Percentiles rank a stretch among this genome's conserved stretches.
Evolutionary conservation across 2,113 vertebrate genomes (phyloP).

Genomic region (Myrmecobius fasciatus): DNA sequence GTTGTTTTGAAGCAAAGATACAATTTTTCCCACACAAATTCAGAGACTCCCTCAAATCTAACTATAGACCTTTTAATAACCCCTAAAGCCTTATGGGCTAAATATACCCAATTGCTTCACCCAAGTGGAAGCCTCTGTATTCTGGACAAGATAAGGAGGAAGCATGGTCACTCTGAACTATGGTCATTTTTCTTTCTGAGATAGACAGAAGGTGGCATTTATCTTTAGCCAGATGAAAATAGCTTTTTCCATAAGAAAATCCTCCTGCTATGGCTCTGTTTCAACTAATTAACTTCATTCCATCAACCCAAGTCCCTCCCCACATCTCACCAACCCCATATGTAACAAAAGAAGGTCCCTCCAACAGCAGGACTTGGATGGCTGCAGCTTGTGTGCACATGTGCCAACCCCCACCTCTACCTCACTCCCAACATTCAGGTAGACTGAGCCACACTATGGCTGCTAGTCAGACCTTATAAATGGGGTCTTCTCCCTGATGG

Average conservation of each 20-base stretch:
- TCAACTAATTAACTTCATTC: conserved; percentile 35
- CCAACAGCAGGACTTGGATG: not conserved
- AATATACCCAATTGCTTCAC: conserved; percentile 25
- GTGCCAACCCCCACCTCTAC: not conserved
- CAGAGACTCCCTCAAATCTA: not conserved
- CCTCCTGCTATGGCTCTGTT: conserved; percentile 19
- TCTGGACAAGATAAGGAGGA: conserved; percentile 41
- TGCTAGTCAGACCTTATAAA: conserved; percentile 42
- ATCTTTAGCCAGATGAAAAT: not conserved
- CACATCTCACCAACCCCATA: not conserved
- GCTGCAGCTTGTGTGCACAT: not conserved
- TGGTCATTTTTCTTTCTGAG: conserved; percentile 34
- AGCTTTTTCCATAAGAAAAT: conserved; percentile 62
- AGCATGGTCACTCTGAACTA: conserved; percentile 52
- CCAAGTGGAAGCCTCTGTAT: conserved; percentile 47
- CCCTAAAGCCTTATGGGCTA: not conserved
- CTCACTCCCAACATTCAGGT: not conserved
- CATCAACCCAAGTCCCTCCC: conserved; percentile 51
- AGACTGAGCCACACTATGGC: not conserved
- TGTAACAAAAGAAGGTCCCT: conserved; percentile 37
- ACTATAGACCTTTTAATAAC: not conserved
- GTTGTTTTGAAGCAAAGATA: not conserved
- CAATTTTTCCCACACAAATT: not conserved
- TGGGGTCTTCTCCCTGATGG: conserved; percentile 23
- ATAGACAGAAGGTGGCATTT: conserved; percentile 47